A percentile compares a stretch with the other conserved stretches of the same genome.
These are phyloP conservation scores for Tyrophagus putrescentiae DNA, from an alignment of 1,140 invertebrate genomes.

Conservation along the genomic window DNA sequence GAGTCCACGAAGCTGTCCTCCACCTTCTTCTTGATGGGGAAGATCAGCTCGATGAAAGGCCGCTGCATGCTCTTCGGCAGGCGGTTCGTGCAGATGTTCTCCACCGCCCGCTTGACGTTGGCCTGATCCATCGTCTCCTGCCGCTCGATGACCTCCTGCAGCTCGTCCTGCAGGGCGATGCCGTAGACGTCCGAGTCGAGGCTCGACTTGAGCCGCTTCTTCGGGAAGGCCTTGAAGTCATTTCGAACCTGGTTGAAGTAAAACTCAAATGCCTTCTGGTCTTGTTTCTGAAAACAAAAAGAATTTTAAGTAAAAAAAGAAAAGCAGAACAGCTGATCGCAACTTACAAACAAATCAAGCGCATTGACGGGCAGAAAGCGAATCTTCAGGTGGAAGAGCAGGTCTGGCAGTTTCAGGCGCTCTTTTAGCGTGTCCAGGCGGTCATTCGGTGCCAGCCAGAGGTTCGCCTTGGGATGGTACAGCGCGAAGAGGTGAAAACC, in stretches of 20 bases:
- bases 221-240: constrained; percentile 46
- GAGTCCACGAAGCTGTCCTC: background rate
- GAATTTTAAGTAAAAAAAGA: constrained; percentile 3
- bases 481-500: constrained; percentile 58
- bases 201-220: constrained; percentile 48
- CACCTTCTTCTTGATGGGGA: constrained; percentile 1
- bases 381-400: constrained; percentile 50
- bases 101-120: constrained; percentile 28
- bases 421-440: constrained; percentile 36
- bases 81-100: background rate
- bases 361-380: constrained; percentile 32
- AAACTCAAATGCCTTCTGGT: constrained; percentile 59
- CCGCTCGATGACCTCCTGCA: constrained; percentile 33
- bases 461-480: constrained; percentile 41
- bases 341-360: background rate
- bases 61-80: background rate
- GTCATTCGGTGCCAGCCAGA: constrained; percentile 48
- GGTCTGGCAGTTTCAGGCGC: constrained; percentile 49
- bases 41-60: background rate
- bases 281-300: constrained; percentile 40
- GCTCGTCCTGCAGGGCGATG: constrained; percentile 66
- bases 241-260: constrained; percentile 64
- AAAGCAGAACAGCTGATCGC: background rate
- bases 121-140: constrained; percentile 41
- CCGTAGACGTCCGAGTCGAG: constrained; percentile 60